phyloP scores from a whole-genome alignment of 2,113 vertebrate genomes.

The Balaeniceps rex region DNA sequence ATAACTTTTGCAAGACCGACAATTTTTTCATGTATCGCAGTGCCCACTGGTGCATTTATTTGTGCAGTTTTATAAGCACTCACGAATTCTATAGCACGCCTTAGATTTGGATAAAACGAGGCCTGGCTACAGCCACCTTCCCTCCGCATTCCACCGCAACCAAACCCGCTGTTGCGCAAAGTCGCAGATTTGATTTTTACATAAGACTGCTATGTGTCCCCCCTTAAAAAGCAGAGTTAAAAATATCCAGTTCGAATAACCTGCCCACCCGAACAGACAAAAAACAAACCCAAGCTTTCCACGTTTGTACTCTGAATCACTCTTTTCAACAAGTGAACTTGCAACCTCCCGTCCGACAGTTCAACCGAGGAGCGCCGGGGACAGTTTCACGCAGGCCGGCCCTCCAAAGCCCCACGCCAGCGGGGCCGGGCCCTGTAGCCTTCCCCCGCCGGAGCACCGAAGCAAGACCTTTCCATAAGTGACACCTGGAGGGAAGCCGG shows the following conservation, averaged over 20 bases:
- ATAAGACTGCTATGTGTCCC: accelerated
- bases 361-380: background rate
- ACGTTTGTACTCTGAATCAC: background rate
- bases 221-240: background rate
- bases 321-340: background rate
- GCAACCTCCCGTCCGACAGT: background rate
- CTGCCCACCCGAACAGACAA: background rate
- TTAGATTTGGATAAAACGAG: background rate
- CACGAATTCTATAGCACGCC: background rate
- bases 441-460: background rate
- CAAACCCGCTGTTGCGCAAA: background rate
- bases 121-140: background rate
- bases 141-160: accelerated
- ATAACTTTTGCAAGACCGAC: background rate
- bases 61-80: background rate
- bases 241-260: background rate
- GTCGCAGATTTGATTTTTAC: background rate
- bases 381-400: background rate
- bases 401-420: background rate
- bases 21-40: accelerated
- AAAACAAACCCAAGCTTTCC: background rate
- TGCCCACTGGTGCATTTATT: accelerated
- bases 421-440: background rate
- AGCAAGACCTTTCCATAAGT: background rate
- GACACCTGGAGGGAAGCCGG: background rate